Percentiles rank a stretch among this genome's conserved stretches.
Evolutionary conservation across 2,888 invertebrate species (phyloP).

Genomic region (Adineta ricciae): DNA sequence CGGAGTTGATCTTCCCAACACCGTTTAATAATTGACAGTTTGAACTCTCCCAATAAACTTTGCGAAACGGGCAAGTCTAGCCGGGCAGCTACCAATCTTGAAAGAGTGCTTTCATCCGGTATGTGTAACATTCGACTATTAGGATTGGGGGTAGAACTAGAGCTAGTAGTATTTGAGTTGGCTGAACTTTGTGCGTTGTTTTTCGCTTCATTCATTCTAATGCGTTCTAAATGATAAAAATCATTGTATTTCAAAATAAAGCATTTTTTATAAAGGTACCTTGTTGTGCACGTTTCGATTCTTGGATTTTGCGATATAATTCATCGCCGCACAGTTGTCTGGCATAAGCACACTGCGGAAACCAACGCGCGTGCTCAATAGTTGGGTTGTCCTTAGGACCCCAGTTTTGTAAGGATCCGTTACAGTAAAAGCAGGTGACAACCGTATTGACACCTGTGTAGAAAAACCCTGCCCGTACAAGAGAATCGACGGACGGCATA

Average conservation of each 20-base stretch:
- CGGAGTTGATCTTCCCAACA: conserved; percentile 21
- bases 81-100: not conserved
- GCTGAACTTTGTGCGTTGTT: not conserved
- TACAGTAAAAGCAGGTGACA: not conserved
- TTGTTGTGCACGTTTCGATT: not conserved
- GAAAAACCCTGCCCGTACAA: not conserved
- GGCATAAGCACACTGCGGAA: conserved; percentile 12
- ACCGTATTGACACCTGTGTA: not conserved
- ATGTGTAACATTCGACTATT: not conserved
- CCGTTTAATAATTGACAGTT: conserved; percentile 8
- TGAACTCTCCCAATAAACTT: not conserved
- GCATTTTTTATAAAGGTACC: not conserved
- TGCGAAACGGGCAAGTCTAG: not conserved
- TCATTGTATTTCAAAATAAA: not conserved
- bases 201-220: not conserved
- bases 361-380: not conserved
- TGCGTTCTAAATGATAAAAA: not conserved
- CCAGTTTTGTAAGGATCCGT: conserved; percentile 9
- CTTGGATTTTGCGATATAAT: not conserved
- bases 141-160: not conserved
- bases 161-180: not conserved
- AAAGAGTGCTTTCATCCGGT: not conserved
- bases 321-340: conserved; percentile 5
- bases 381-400: conserved; percentile 4
- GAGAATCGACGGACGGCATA: not conserved